Evolutionary conservation across 2,888 invertebrate genomes (phyloP).

Genomic region (Drosophila percnosoma): DNA sequence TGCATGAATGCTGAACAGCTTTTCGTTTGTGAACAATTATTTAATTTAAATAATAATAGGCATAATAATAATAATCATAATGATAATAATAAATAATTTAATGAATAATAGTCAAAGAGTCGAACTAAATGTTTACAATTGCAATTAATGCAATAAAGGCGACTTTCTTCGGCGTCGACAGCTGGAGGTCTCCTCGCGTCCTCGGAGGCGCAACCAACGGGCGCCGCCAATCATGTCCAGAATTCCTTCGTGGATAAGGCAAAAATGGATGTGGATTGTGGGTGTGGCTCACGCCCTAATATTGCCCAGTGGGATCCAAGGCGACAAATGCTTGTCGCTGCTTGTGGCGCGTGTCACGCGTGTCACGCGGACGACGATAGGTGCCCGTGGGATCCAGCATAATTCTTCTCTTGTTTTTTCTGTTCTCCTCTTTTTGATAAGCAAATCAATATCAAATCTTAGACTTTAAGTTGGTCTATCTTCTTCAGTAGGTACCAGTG

Average conservation of each 20-base stretch:
- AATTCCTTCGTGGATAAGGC: constrained; percentile 67
- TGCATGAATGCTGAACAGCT: constrained; percentile 23
- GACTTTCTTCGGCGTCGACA: constrained; percentile 84
- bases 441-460: neutral
- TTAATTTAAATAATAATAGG: constrained; percentile 60
- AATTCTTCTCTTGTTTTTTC: constrained; percentile 42
- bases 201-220: constrained; percentile 83
- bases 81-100: constrained; percentile 64
- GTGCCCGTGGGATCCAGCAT: constrained; percentile 84
- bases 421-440: neutral
- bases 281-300: constrained; percentile 55
- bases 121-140: constrained; percentile 3
- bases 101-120: constrained; percentile 45
- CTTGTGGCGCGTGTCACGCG: constrained; percentile 72
- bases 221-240: constrained; percentile 76
- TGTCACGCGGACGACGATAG: constrained; percentile 80
- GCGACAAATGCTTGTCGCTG: constrained; percentile 44
- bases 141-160: constrained; percentile 8
- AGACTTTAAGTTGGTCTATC: neutral
- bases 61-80: constrained; percentile 51
- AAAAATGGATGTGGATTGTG: constrained; percentile 62
- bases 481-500: constrained; percentile 83
- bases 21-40: constrained; percentile 63
- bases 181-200: constrained; percentile 85
- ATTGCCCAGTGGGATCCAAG: constrained; percentile 84